Conservation (phyloP, 1,140 invertebrate species). For the Drosophila hydei region DNA sequence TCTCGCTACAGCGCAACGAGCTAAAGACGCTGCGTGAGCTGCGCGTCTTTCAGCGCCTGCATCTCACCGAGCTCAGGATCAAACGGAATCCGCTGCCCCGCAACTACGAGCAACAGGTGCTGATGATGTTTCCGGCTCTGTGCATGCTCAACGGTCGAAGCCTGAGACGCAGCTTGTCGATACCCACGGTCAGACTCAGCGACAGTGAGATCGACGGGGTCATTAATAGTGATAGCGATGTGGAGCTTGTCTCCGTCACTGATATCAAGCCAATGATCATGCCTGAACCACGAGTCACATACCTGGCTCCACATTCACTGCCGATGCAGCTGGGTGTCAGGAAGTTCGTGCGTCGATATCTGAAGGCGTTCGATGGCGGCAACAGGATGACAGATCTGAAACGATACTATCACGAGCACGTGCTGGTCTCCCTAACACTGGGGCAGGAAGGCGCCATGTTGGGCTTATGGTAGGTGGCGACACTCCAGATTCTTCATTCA, state of each 20-base stretch:
- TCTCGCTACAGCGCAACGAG: slow-evolving; percentile 46
- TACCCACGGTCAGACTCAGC: background rate
- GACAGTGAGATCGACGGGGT: slow-evolving; percentile 1
- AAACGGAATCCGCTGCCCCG: slow-evolving; percentile 31
- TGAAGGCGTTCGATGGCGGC: slow-evolving; percentile 28
- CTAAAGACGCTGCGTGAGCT: slow-evolving; percentile 12
- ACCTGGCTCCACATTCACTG: slow-evolving; percentile 12
- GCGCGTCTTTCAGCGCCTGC: slow-evolving; percentile 21
- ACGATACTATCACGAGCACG: slow-evolving; percentile 19
- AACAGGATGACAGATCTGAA: background rate
- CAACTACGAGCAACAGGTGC: slow-evolving; percentile 32
- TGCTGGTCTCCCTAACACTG: slow-evolving; percentile 11
- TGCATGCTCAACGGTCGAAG: slow-evolving; percentile 7
- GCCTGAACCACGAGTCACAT: slow-evolving; percentile 18
- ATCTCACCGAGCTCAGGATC: slow-evolving; percentile 29
- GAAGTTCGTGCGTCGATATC: slow-evolving; percentile 21
- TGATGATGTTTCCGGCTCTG: slow-evolving; percentile 28
- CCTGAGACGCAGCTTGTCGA: background rate
- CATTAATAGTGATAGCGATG: slow-evolving; percentile 6
- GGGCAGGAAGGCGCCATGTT: background rate
- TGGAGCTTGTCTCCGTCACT: slow-evolving; percentile 17
- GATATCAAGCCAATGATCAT: slow-evolving; percentile 13
- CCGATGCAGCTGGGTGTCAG: background rate
- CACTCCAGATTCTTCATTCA: background rate
- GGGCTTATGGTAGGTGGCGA: slow-evolving; percentile 10